Evolutionary conservation across 1,140 invertebrate genomes (phyloP), one percentile per base, ranked within the genome.

Genomic region (Macrotrachela quadricornifera): DNA sequence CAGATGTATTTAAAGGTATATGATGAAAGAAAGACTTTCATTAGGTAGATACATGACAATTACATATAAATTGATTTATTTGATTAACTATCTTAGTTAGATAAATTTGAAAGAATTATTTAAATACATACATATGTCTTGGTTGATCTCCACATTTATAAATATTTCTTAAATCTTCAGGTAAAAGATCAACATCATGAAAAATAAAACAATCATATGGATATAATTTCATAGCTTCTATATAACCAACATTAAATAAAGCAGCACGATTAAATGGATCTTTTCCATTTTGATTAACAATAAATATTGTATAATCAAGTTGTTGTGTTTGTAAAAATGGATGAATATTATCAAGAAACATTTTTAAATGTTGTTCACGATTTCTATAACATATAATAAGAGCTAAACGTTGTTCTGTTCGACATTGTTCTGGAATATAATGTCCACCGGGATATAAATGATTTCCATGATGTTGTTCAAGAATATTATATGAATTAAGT

Each of bases 311-410:
- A 71, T 92, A 94, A 60, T 85, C 81, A 18, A 92, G 72, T 60
- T 80, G 75, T 70, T 95, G 90, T 30, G 76, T 71, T 55, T 84
- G 79, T 45, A 95, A 70, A 69, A 85, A 87, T 15, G 80, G 79
- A 71, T 92, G 86, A 66, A 94, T 82, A 62, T 85, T 83, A 59
- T 79, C 78, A 49, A 88, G 70, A 62, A 88, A 87, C 56, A 78
- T 71, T 21, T 76, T 66, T 10, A 94, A 70, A 62, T 95, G 85
- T 15, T 73, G 67, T 56, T 79, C 71, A 47, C 88, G 73, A 61
- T 88, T 80, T 56, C 86, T 74, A 63, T 86, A 92, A 6, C 85
- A 85, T 39, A 94, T 74, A 56, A 92, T 78, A 16, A 92, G 77
- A 14, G 85, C 85, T 10, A 85, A 79, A 13, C 49, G 58, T 16